Evolutionary conservation across 2,888 invertebrate species (phyloP).

Genomic region (Syrista parreyssii): DNA sequence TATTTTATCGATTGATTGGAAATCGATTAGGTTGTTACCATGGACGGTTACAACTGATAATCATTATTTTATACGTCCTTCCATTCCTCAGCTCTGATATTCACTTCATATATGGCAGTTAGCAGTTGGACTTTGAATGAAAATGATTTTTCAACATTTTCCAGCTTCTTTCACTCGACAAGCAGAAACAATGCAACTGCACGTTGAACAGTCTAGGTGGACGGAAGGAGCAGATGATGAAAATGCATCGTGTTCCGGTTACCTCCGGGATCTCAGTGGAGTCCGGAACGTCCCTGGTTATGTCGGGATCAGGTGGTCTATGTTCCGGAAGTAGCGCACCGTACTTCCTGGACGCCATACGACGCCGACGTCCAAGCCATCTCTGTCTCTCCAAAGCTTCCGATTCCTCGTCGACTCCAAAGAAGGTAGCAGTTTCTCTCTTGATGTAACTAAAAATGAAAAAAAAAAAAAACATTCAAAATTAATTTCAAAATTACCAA

Average conservation of each 20-base stretch:
- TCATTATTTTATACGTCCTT: not conserved
- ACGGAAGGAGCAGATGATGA: conserved; percentile 2
- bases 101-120: not conserved
- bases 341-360: conserved; percentile 80
- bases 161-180: not conserved
- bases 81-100: not conserved
- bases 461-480: conserved; percentile 1
- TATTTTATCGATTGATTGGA: too few relatives aligned
- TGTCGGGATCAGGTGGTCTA: conserved; percentile 72
- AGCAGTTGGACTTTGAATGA: not conserved
- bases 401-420: conserved; percentile 84
- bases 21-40: too few relatives aligned
- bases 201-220: not conserved
- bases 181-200: not conserved
- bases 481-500: not conserved
- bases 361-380: conserved; percentile 84
- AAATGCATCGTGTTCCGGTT: conserved; percentile 64
- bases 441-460: conserved; percentile 73
- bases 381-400: conserved; percentile 79
- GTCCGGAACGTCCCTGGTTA: conserved; percentile 67
- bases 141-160: not conserved
- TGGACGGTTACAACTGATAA: too few relatives aligned
- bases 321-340: conserved; percentile 72
- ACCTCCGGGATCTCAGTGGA: conserved; percentile 60
- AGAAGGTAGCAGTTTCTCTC: conserved; percentile 85